A percentile compares a stretch with the other conserved stretches of the same genome.
phyloP scores from a whole-genome alignment of 2,797 vertebrate species.

The Nasua narica region DNA sequence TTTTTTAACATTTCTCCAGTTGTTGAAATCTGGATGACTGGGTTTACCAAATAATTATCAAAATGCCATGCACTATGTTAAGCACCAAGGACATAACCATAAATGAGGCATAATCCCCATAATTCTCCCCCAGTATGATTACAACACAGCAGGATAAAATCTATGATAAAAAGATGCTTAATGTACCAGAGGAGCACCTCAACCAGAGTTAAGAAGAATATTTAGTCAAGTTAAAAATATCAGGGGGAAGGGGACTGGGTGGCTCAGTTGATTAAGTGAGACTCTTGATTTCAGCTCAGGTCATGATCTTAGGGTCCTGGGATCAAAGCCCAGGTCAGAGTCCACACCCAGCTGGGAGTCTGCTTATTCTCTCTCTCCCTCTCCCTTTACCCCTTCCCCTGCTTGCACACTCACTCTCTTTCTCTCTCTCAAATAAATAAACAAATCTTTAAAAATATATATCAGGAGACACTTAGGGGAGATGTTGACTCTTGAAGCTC shows the following conservation, averaged over 20 bases:
- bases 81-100: background rate
- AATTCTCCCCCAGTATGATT: background rate
- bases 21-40: background rate
- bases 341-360: background rate
- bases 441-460: background rate
- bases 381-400: background rate
- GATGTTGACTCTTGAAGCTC: background rate
- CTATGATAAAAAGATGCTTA: background rate
- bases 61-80: background rate
- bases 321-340: background rate
- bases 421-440: background rate
- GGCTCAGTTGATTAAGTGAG: background rate
- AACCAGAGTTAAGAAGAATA: background rate
- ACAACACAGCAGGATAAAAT: background rate
- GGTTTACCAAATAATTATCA: background rate
- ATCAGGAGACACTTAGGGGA: background rate
- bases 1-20: background rate
- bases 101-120: background rate
- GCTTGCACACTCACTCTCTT: background rate
- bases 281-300: background rate
- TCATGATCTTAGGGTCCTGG: background rate
- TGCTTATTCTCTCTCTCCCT: background rate
- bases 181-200: background rate
- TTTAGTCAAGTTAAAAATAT: background rate
- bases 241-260: fast-evolving